A percentile compares a stretch with the other conserved stretches of the same genome.
Conservation (phyloP, 2,797 vertebrate species). For the Tragopan temminckii region DNA sequence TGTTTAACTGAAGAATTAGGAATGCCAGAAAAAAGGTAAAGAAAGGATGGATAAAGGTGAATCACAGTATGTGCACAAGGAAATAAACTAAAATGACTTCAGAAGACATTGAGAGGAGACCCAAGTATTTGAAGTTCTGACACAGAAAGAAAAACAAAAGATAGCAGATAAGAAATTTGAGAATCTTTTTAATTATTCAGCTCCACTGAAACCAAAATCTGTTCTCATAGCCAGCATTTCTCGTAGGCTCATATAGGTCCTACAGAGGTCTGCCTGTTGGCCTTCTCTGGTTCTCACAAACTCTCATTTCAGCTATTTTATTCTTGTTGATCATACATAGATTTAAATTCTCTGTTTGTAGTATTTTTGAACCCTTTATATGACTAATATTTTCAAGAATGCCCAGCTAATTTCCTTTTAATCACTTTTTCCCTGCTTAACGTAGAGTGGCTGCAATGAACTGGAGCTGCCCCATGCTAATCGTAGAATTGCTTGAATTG, state of each 20-base stretch:
- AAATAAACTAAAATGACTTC: conserved; percentile 10
- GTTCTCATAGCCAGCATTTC: neutral
- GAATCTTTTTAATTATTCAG: neutral
- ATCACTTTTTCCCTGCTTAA: neutral
- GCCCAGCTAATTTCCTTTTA: neutral
- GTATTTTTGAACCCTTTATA: neutral
- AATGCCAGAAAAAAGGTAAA: conserved; percentile 25
- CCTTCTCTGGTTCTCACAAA: neutral
- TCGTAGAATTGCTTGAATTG: no score
- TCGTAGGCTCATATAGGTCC: neutral
- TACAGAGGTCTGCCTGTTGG: neutral
- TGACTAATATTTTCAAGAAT: neutral
- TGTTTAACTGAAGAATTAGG: conserved; percentile 57
- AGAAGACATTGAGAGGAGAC: neutral
- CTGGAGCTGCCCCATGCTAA: neutral
- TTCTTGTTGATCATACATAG: neutral
- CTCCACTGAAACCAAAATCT: neutral
- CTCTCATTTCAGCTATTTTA: neutral
- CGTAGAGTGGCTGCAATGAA: neutral
- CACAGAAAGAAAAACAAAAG: neutral
- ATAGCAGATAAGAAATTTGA: neutral
- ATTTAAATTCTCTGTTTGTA: neutral
- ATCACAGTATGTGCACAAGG: neutral
- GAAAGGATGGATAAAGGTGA: neutral
- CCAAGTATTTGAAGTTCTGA: neutral